Evolutionary conservation across 2,797 vertebrate species (phyloP).

Genomic region (Sebastes oblongus): DNA sequence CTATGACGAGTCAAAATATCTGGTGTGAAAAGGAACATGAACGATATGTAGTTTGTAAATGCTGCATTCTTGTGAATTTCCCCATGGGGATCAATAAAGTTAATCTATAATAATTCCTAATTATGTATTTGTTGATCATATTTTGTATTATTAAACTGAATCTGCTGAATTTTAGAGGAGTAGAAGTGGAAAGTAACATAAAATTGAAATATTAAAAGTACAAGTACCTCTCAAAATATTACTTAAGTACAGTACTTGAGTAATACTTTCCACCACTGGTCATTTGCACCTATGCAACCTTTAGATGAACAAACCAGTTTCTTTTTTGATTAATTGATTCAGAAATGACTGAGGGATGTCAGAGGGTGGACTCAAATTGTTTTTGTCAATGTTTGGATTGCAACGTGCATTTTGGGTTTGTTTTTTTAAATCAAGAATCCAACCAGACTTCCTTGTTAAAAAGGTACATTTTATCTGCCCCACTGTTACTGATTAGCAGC

Average conservation of each 20-base stretch:
- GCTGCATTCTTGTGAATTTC: too few species aligned
- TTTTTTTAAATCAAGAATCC: too few species aligned
- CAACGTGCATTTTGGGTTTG: not conserved
- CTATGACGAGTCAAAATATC: too few species aligned
- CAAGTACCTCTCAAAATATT: rapidly evolving
- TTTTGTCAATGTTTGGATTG: not conserved
- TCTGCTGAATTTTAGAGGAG: rapidly evolving
- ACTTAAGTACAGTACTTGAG: too few species aligned
- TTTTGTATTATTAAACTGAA: too few species aligned
- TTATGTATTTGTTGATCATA: too few species aligned
- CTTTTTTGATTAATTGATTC: too few species aligned
- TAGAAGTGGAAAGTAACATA: too few species aligned
- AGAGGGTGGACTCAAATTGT: not conserved
- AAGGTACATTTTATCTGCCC: not conserved
- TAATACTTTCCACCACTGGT: not conserved
- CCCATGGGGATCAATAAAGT: too few species aligned
- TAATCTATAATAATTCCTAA: rapidly evolving
- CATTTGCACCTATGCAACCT: not conserved
- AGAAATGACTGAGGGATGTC: not conserved
- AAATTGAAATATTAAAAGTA: rapidly evolving
- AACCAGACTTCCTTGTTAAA: not conserved
- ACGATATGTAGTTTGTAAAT: too few species aligned
- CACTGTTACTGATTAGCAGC: constrained; percentile 13
- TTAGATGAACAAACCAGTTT: too few species aligned
- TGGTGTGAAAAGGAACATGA: too few species aligned